Base-by-base conservation (phyloP, 1,140 invertebrate genomes). In the Papilio glaucus region DNA sequence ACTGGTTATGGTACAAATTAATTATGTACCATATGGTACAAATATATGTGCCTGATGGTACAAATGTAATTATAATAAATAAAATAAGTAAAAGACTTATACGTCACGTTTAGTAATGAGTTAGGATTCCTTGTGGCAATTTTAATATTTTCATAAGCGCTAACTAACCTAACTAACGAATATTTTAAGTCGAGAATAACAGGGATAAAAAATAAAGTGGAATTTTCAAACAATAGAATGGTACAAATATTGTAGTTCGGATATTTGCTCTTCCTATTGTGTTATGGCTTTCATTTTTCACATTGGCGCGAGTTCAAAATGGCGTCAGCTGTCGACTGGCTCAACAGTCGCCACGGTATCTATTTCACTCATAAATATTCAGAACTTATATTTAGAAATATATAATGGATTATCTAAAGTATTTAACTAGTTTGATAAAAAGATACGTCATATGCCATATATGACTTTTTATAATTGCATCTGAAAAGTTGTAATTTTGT, bases 221-320 rank as follows among this genome's bases (percentile, higher is more conserved):
- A 37, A 37, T 37, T 62, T 62, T 37, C 33, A 37, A 62, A 18
- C 60, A 37, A 33, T 37, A 15, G 26, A 62, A 62, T 61, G 13
- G n/a, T 62, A 62, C 29, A 37, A 62, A 37, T 18, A 62, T 33
- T 37, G 9, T 62, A 37, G 60, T 18, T 18, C 13, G 60, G 60
- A 15, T 62, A 37, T 62, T 62, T 62, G 29, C 60, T 37, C 29
- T 15, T 62, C 29, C 60, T 37, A 62, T 62, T 60, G 21, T 60
- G 26, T 60, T 29, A 33, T 26, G 2, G 33, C 26, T n/a, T 12
- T 62, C 60, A 62, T 62, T 62, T 62, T 62, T 62, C 60, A 62
- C 13, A 18, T 62, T 62, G 60, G 29, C 60, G 29, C 60, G 29
- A 29, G n/a, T 62, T n/a, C 60, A 29, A 62, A 62, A 62, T 18